Base-by-base conservation (phyloP, 2,888 invertebrate species). In the Ophonus ardosiacus region DNA sequence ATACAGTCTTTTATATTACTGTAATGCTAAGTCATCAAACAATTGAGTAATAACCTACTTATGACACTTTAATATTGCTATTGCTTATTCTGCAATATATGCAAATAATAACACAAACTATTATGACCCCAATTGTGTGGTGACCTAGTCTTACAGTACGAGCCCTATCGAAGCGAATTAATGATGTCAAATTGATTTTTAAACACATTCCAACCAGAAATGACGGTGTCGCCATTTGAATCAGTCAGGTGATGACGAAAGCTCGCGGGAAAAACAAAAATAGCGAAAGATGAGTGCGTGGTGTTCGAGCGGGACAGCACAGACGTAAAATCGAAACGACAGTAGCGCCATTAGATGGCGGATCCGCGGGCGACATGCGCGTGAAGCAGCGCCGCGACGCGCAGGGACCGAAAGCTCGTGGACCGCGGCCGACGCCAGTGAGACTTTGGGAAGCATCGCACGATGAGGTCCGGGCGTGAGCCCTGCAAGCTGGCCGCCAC, bases 311-410 rank as follows among this genome's bases (percentile, higher is more conserved):
- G 68, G 79, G 84, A 84, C 76, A 76, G 65, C 80, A 85, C 56
- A 68, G 85, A 85, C 85, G 71, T 85, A 85, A 85, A 85, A 85
- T 85, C 85, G 85, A 85, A 85, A 85, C 85, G 85, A 85, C 85
- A 80, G 85, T 59, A 85, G 65, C 85, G 85, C 85, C 80, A 85
- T 79, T 80, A 85, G 86, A 86, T 86, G 82, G 85, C 81, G 38
- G 92, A 92, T 86, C 91, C 89, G 87, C 92, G 88, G 92, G 86
- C 88, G 88, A 90, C 92, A 86, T 88, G 90, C 90, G 90, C 91
- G 91, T 93, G 93, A 92, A 93, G 87, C 92, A 92, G 87, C 88
- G 88, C 88, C 90, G 89, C 88, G 89, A 89, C 89, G 88, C 88
- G 88, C 89, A 38, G 17, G 78, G 63, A 57, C 31, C 68, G 86